A percentile compares a stretch with the other conserved stretches of the same genome.
phyloP scores from a whole-genome alignment of 2,888 invertebrate genomes.

The Adelphocoris suturalis region DNA sequence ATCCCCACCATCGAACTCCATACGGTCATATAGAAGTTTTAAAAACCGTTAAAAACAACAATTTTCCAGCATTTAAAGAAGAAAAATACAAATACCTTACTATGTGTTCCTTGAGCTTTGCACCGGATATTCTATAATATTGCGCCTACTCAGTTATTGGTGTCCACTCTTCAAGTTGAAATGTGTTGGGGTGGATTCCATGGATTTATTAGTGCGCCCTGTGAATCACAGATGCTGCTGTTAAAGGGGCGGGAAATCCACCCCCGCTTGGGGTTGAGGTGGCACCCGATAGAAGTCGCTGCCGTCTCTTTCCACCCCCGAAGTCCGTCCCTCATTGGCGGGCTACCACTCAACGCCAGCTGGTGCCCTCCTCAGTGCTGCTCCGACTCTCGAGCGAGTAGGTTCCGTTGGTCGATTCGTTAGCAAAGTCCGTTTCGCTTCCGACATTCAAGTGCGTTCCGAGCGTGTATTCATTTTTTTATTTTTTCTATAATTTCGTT shows the following conservation, averaged over 20 bases:
- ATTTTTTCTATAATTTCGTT: constrained; percentile 31
- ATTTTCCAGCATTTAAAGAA: no score
- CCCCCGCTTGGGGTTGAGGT: not conserved
- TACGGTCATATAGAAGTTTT: no score
- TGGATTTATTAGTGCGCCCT: constrained; percentile 31
- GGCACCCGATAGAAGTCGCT: constrained; percentile 48
- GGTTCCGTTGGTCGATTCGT: constrained; percentile 10
- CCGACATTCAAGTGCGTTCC: constrained; percentile 31
- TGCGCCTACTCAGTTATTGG: not conserved
- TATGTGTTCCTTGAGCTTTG: no score
- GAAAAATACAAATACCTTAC: no score
- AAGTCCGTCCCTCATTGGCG: constrained; percentile 30
- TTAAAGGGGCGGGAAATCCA: constrained; percentile 8
- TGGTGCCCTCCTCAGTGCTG: constrained; percentile 47
- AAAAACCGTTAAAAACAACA: no score
- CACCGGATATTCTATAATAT: no score
- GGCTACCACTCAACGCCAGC: constrained; percentile 51
- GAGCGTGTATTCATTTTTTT: constrained; percentile 52
- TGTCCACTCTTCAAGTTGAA: not conserved
- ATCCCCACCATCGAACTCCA: no score
- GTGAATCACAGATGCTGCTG: constrained; percentile 23
- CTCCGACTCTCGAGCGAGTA: constrained; percentile 60
- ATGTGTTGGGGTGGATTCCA: not conserved
- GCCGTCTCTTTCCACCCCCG: constrained; percentile 23
- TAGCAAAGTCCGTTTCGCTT: not conserved